A percentile compares a stretch with the other conserved stretches of the same genome.
phyloP scores from a whole-genome alignment of 2,113 vertebrate genomes.

The Perca flavescens region DNA sequence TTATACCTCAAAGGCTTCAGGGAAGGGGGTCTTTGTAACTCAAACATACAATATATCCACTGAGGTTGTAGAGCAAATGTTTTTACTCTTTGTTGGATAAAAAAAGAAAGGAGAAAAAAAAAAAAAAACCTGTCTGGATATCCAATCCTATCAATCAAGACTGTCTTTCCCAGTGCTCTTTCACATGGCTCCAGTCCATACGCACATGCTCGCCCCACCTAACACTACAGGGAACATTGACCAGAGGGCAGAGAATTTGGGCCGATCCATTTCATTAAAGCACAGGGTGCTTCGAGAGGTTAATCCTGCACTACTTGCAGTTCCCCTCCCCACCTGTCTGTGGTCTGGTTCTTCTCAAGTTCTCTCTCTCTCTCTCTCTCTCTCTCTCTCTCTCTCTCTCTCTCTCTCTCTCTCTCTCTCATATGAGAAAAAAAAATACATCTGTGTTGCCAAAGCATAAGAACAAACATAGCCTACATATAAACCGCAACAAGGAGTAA shows the following conservation, averaged over 20 bases:
- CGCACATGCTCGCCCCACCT: conserved; percentile 6
- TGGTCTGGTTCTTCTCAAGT: conserved; percentile 52
- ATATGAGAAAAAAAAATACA: too few species aligned
- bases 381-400: too few species aligned
- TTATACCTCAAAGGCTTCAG: conserved; percentile 45
- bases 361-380: conserved; percentile 15
- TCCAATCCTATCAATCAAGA: conserved; percentile 56
- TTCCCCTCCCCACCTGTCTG: conserved; percentile 59
- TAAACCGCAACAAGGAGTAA: too few species aligned
- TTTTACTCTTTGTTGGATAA: conserved; percentile 48
- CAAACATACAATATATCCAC: conserved; percentile 45
- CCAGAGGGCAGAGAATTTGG: conserved; percentile 42
- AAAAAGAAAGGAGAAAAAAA: neutral
- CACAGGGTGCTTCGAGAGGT: conserved; percentile 56
- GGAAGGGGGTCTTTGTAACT: conserved; percentile 50
- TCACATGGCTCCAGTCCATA: conserved; percentile 1
- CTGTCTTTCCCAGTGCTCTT: conserved; percentile 24
- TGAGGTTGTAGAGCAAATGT: conserved; percentile 35
- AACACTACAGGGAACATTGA: conserved; percentile 36
- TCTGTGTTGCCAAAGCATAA: too few species aligned
- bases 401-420: neutral
- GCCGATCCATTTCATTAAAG: conserved; percentile 73
- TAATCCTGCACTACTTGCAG: conserved; percentile 70
- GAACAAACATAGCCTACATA: too few species aligned
- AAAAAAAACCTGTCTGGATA: conserved; percentile 40